phyloP scores from a whole-genome alignment of 2,113 vertebrate genomes.

The Dasypus novemcinctus region DNA sequence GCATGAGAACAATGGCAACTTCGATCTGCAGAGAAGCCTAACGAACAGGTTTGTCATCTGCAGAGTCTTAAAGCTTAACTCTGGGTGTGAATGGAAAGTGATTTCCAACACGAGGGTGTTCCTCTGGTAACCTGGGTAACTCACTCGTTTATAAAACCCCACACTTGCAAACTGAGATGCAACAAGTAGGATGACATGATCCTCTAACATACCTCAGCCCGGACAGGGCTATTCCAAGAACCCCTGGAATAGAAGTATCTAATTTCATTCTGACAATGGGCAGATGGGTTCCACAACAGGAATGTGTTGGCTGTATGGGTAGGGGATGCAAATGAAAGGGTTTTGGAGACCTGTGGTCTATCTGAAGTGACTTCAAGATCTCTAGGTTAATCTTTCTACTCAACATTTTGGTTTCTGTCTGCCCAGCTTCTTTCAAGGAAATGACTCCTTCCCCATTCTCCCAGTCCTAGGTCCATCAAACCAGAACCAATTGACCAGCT shows the following conservation, averaged over 20 bases:
- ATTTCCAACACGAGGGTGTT: background rate
- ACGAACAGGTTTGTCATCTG: background rate
- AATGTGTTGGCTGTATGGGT: fast-evolving
- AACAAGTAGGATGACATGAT: too few species aligned
- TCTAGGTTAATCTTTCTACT: background rate
- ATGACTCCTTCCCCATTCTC: too few species aligned
- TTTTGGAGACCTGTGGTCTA: background rate
- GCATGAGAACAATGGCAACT: background rate
- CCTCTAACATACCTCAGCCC: background rate
- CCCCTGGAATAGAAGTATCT: background rate
- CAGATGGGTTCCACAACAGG: background rate
- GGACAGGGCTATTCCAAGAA: too few species aligned
- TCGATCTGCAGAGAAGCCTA: background rate
- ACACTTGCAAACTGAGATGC: background rate
- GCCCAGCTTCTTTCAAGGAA: background rate
- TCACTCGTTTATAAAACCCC: background rate
- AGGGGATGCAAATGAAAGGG: background rate
- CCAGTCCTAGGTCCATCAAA: background rate
- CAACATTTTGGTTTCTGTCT: too few species aligned
- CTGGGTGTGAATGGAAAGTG: background rate
- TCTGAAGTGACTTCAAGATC: background rate
- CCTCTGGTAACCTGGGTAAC: background rate
- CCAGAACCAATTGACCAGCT: background rate
- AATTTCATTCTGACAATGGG: background rate
- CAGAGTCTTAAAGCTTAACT: background rate